A percentile compares a stretch with the other conserved stretches of the same genome.
These are phyloP conservation scores for Hemiscyllium ocellatum DNA, from an alignment of 2,113 vertebrate species.

Conservation along the genomic window DNA sequence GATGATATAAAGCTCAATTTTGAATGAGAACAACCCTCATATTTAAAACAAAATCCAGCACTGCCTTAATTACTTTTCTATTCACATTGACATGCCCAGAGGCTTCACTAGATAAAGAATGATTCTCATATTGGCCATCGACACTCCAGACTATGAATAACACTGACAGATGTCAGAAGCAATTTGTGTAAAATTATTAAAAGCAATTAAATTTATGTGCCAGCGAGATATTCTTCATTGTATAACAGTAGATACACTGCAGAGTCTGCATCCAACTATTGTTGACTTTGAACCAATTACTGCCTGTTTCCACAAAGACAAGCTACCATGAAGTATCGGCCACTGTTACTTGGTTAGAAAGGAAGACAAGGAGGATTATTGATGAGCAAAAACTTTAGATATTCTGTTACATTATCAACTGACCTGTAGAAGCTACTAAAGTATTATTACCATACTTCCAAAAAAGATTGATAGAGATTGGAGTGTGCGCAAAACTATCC, in stretches of 20 bases:
- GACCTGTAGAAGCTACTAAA: background rate
- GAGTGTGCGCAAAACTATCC: background rate
- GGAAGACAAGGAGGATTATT: background rate
- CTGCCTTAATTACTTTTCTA: constrained; percentile 1
- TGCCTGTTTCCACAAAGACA: background rate
- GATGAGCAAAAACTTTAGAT: background rate
- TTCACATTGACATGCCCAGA: background rate
- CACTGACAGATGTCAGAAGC: background rate
- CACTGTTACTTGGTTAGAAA: background rate
- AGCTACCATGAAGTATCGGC: background rate
- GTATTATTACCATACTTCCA: background rate
- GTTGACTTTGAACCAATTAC: background rate
- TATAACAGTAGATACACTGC: background rate
- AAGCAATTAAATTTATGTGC: background rate
- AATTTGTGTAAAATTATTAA: background rate
- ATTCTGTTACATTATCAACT: background rate
- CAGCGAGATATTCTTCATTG: background rate
- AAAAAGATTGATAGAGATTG: background rate
- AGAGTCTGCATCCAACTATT: background rate
- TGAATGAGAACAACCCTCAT: background rate
- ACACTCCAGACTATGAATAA: background rate
- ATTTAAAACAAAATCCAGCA: background rate
- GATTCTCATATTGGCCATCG: background rate
- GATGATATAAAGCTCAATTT: background rate
- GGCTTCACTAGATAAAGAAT: background rate